Evolutionary conservation across 2,797 vertebrate species (phyloP), one percentile per base, ranked within the genome.

Genomic region (Ibycter americanus): DNA sequence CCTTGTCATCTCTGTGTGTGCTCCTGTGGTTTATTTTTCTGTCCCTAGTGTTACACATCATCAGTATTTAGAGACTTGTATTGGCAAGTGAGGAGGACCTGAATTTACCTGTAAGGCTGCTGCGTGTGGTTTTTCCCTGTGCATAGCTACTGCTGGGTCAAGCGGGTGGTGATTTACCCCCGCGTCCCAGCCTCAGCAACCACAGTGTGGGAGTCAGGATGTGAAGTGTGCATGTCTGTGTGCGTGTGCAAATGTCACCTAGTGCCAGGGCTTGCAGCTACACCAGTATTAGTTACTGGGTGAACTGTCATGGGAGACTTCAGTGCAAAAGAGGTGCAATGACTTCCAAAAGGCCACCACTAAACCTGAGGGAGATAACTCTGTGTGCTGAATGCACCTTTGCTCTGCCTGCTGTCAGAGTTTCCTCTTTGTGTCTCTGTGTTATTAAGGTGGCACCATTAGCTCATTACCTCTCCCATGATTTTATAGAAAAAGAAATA

Each of bases 341-440:
- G 0, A 17, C 15, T 91, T 61, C 34, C 49, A 84, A 42, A 74
- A 82, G 26, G 49, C 20, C 19, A 17, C 8, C 65, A 82, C 56
- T 18, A 94, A 80, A 72, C 11, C 20, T 46, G 11, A 46, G 34
- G 15, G 31, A 70, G 20, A 49, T 15, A 83, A 56, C 26, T 54
- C n/a, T 0, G 0, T 83, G 36, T 77, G 52, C 22, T 55, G 47
- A 59, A 59, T 0, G 1, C 7, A 38, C 4, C 19, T n/a, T 42
- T 67, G 23, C 44, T 81, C 65, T 89, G 32, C 68, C 70, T 67
- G 27, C 36, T 76, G 18, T 56, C 70, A 49, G n/a, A 84, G n/a
- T 31, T 22, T 56, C 26, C 13, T 44, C 32, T 46, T 31, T 36
- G 20, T 44, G 11, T 40, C 40, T 54, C 55, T 31, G 5, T 31